Evolutionary conservation across 2,113 vertebrate genomes (phyloP).

Genomic region (Lampris incognitus): DNA sequence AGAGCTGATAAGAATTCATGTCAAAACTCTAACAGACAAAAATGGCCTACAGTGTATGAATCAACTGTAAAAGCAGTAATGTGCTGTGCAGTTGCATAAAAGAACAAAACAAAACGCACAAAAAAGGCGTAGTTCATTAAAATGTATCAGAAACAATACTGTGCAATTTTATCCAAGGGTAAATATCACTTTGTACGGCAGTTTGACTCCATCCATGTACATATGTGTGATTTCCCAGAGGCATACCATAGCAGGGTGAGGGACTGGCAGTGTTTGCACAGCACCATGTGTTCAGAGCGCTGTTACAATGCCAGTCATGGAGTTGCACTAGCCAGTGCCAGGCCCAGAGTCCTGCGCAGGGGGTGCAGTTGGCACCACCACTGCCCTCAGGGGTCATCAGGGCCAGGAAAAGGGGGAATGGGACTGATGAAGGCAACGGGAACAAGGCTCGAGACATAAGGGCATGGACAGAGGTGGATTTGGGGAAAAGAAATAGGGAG

Average conservation of each 20-base stretch:
- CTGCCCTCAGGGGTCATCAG: constrained; percentile 48
- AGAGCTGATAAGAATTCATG: background rate
- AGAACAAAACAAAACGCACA: background rate
- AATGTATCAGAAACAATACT: background rate
- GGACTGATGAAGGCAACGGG: constrained; percentile 17
- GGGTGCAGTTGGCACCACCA: constrained; percentile 57
- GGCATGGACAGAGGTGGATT: constrained; percentile 8
- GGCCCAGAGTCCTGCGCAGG: constrained; percentile 54
- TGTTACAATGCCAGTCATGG: constrained; percentile 64
- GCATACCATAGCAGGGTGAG: background rate
- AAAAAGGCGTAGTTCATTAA: too few relatives aligned
- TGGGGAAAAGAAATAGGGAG: background rate
- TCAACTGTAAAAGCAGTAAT: too few relatives aligned
- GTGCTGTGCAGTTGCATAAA: background rate
- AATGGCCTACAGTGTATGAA: background rate
- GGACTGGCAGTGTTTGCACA: constrained; percentile 33
- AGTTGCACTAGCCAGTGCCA: constrained; percentile 47
- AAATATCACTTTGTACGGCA: background rate
- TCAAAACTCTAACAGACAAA: background rate
- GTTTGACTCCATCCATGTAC: background rate
- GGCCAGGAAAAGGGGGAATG: constrained; percentile 30
- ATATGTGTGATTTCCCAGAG: constrained; percentile 10
- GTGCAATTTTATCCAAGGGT: background rate
- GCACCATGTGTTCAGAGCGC: constrained; percentile 40
- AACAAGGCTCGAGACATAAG: background rate